These are phyloP conservation scores for Pipistrellus pygmaeus DNA, from an alignment of 2,797 vertebrate species.

Conservation along the genomic window DNA sequence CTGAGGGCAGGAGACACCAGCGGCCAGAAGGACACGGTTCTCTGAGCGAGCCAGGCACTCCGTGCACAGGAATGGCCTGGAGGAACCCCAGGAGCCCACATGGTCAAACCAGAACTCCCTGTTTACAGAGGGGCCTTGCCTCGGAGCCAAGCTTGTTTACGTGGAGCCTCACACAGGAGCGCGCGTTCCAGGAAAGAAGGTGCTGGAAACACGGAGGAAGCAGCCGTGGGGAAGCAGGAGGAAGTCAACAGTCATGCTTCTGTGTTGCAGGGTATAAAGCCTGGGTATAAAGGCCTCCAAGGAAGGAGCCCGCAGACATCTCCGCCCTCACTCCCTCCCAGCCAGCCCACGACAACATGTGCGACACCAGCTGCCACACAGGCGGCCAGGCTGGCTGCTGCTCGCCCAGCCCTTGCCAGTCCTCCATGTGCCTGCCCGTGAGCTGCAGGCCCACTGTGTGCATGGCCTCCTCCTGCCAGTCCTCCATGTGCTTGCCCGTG, in stretches of 20 bases:
- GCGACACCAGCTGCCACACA: neutral
- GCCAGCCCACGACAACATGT: neutral
- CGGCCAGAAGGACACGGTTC: neutral
- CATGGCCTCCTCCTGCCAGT: too few species aligned
- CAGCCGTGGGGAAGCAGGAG: neutral
- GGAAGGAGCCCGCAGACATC: neutral
- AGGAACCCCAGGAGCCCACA: neutral
- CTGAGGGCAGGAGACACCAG: rapidly evolving
- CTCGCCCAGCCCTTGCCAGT: neutral
- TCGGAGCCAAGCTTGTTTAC: neutral
- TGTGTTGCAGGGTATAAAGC: rapidly evolving
- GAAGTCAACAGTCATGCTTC: neutral
- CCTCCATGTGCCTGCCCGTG: neutral
- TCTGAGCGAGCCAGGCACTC: neutral
- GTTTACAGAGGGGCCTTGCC: neutral
- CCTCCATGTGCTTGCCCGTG: neutral
- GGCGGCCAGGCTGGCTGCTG: neutral
- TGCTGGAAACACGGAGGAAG: neutral
- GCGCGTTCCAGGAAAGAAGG: neutral
- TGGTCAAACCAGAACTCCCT: neutral
- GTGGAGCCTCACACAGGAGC: neutral
- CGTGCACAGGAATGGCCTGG: neutral
- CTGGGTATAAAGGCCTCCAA: neutral
- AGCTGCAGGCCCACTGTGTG: neutral
- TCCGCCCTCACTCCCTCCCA: neutral